Evolutionary conservation across 2,888 invertebrate species (phyloP), one percentile per base, ranked within the genome.

Genomic region (Temnothorax unifasciatus): DNA sequence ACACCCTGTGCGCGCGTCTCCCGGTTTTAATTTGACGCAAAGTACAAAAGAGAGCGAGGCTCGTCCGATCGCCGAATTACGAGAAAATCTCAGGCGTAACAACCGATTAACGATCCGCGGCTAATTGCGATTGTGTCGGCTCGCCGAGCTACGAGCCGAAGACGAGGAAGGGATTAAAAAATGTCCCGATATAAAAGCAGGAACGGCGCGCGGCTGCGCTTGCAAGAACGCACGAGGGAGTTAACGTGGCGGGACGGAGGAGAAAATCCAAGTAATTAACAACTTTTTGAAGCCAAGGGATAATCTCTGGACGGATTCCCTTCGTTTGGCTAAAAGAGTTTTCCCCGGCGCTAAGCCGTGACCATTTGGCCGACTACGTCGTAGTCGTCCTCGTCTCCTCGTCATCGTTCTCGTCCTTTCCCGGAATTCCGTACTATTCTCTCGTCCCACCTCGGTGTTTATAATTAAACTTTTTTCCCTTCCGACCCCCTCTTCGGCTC

Each of bases 261-360:
- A 89, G 92, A 90, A 93, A 94, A 94, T 94, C 94, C 94, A 94
- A 95, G 95, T 94, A 95, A 95, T 94, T 95, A 94, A 95, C 94
- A 95, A 95, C 95, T 95, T 95, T 94, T 94, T 94, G 94, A 94
- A 94, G 94, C 95, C 93, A 87, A 92, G 90, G 94, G 94, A 95
- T 95, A 94, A 94, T 95, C 95, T 94, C 94, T 90, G 93, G 93
- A 94, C 94, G 93, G 93, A 95, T 94, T 94, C 94, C 94, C 95
- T 94, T 94, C 94, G 94, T 95, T 95, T 94, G 93, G 93, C 93
- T 91, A 93, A 93, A 94, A 94, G 94, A 94, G 94, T 94, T 94
- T 94, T 92, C 91, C 90, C 88, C 92, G 89, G 90, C 92, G 93
- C 92, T 93, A 94, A 94, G 94, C 94, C 93, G 94, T 94, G 94